phyloP scores from a whole-genome alignment of 2,888 invertebrate species.

The Nymphalis c-album region DNA sequence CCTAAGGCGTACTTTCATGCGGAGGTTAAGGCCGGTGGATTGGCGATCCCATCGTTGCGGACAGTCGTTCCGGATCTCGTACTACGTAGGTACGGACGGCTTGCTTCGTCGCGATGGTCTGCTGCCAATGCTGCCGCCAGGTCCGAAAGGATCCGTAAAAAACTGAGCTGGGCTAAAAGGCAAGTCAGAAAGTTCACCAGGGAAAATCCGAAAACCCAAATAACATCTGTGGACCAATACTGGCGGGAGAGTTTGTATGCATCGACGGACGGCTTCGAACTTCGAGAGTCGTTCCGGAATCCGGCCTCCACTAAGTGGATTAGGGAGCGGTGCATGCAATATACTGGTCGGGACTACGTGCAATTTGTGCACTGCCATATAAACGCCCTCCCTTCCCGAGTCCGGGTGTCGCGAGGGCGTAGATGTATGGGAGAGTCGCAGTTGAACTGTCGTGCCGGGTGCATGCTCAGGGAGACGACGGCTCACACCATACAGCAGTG shows the following conservation, averaged over 20 bases:
- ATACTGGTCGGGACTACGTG: too few relatives aligned
- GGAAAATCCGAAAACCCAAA: not conserved
- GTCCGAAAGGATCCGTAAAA: not conserved
- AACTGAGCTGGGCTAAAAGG: not conserved
- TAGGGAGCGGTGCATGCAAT: too few relatives aligned
- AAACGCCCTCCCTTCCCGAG: too few relatives aligned
- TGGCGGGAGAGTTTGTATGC: conserved; percentile 19
- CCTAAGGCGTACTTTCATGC: conserved; percentile 49
- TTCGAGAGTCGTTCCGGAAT: conserved; percentile 7
- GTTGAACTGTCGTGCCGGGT: not conserved
- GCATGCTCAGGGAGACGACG: too few relatives aligned
- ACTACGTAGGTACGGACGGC: conserved; percentile 39
- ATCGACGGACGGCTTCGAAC: conserved; percentile 19
- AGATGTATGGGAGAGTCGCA: not conserved
- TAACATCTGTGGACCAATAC: conserved; percentile 5
- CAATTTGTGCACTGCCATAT: too few relatives aligned
- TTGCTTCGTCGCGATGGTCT: conserved; percentile 36
- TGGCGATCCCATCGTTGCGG: conserved; percentile 45
- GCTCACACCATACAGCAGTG: conserved; percentile 42
- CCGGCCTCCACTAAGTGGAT: too few relatives aligned
- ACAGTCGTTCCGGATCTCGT: conserved; percentile 41
- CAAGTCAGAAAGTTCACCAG: conserved; percentile 2
- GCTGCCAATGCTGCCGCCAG: conserved; percentile 1
- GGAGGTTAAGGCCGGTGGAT: conserved; percentile 45
- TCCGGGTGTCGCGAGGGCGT: too few relatives aligned